Base-by-base conservation (phyloP, 2,888 invertebrate species). In the Drosophila eohydei region DNA sequence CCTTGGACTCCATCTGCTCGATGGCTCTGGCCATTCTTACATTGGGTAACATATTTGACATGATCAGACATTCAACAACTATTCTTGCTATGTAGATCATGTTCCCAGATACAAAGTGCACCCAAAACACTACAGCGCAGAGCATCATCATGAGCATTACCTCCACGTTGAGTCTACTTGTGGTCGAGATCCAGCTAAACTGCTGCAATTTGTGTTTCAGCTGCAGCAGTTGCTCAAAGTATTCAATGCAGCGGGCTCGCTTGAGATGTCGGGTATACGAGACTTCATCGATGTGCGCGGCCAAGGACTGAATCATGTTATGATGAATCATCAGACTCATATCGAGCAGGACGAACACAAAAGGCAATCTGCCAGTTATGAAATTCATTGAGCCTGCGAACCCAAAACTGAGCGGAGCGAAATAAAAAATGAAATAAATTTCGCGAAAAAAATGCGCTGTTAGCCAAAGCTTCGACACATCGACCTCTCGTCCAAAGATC, bases 1-100 rank as follows among this genome's bases (percentile, higher is more conserved):
- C 57, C n/a, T 59, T 56, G 1, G 12, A 28, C 28, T 74, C 72
- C 38, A 72, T 14, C 14, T 0, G 4, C 21, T 36, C 8, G 6
- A 74, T 60, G 12, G 8, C 12, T 34, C 11, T 41, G 0, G 72
- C 56, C 21, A 48, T 60, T 4, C 12, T 21, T 0, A 57, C 6
- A 0, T 56, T 16, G 9, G 16, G n/a, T n/a, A 74, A 2, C 43
- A 40, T 36, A 26, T 67, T 72, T 11, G 16, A 16, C 6, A 38
- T 8, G 3, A 38, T 7, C 21, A 54, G 4, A 3, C 28, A 7
- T 6, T 0, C 1, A 7, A 40, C 1, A 2, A 30, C 2, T 21
- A 38, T 0, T 30, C 16, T 21, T 4, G 12, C 12, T n/a, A 34
- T 14, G 26, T 30, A 7, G 3, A 1, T 26, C 11, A 1, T n/a